Base-by-base conservation (phyloP, 2,888 invertebrate genomes). In the Eupithecia exiguata region DNA sequence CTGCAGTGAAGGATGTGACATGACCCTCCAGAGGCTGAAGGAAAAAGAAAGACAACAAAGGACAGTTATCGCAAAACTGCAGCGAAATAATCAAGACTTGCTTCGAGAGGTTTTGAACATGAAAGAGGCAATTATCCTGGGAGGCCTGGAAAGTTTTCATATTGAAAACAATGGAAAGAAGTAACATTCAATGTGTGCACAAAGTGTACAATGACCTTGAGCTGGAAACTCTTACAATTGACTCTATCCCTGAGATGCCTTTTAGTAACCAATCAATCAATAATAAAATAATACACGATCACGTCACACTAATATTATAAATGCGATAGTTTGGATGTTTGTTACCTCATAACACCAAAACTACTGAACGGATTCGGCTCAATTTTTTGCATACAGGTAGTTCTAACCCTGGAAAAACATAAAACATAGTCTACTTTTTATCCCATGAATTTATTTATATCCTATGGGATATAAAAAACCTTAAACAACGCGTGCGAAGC, bases 1-100 rank as follows among this genome's bases (percentile, higher is more conserved):
- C 18, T 91, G 90, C 79, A 84, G 88, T 71, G 88, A 90, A 12
- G 82, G 88, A 18, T 91, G 91, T 82, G 89, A 90, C 70, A 79
- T 84, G 14, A 89, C 87, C 16, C 72, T 91, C 30, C 77, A 83
- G 68, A 86, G 84, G 58, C 77, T 91, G 16, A 88, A 88, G 71
- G 90, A 91, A 61, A 84, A 86, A 18, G 89, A 91, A 58, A 84
- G 82, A 58, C 89, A 88, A 74, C 90, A 92, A 71, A 84, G 84
- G 49, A 80, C 84, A n/a, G 79, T 91, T 36, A 91, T 92, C 74
- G 80, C 86, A 25, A 86, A 91, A 74, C 83, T 92, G 46, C 90
- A 92, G 81, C 79, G 75, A 21, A 89, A 87, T 70, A 90, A 91
- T 76, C 90, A 89, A 71, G 86, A 90, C 38, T 77, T 92, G 30